These are phyloP conservation scores for Dasypus novemcinctus DNA, from an alignment of 2,113 vertebrate species.

Conservation along the genomic window DNA sequence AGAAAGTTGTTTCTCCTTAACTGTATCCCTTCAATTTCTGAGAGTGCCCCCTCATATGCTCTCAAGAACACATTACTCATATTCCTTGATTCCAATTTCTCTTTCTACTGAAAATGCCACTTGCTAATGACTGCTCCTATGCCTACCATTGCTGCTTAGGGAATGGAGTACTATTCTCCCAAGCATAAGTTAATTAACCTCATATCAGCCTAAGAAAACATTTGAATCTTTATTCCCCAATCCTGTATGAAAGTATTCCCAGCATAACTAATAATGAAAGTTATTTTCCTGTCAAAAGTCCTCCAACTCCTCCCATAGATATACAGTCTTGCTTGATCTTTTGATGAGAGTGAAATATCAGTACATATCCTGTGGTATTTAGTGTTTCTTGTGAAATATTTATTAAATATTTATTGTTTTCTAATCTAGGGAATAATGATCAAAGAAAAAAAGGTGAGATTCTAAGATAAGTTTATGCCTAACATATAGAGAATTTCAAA, in stretches of 20 bases:
- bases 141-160: not conserved
- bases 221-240: not conserved
- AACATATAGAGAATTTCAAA: not conserved
- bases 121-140: too few species aligned
- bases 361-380: not conserved
- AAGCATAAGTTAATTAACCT: not conserved
- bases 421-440: not conserved
- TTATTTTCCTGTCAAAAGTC: not conserved
- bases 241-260: not conserved
- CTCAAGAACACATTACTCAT: not conserved
- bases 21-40: not conserved
- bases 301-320: not conserved
- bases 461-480: not conserved
- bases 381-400: not conserved
- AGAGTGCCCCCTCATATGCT: not conserved
- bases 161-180: not conserved
- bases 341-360: not conserved
- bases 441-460: not conserved
- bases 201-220: not conserved
- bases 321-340: not conserved
- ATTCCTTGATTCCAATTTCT: not conserved
- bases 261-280: not conserved
- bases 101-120: not conserved
- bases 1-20: not conserved
- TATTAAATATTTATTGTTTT: not conserved